A percentile compares a stretch with the other conserved stretches of the same genome.
These are phyloP conservation scores for Gymnoscopelus microlampas DNA, from an alignment of 2,797 vertebrate species.

Conservation along the genomic window DNA sequence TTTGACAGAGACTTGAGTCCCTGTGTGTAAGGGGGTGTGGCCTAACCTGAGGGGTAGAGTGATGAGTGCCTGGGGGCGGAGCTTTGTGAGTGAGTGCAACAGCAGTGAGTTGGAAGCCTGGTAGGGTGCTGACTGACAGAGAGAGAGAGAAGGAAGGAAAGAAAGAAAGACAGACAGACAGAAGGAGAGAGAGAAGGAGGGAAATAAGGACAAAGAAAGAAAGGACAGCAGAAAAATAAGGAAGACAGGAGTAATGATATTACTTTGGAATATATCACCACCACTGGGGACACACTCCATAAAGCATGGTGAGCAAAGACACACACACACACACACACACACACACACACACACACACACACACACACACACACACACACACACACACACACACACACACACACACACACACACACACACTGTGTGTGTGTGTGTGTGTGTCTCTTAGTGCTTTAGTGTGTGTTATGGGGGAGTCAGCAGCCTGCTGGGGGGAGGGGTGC, in stretches of 20 bases:
- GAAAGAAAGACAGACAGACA: slow-evolving; percentile 21
- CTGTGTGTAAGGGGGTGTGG: not conserved
- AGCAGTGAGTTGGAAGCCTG: slow-evolving; percentile 46
- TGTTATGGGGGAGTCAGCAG: slow-evolving; percentile 3
- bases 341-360: slow-evolving; percentile 7
- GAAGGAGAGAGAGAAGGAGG: not conserved
- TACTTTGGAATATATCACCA: slow-evolving; percentile 31
- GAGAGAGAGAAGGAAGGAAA: not conserved
- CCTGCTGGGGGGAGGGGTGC: slow-evolving; percentile 37
- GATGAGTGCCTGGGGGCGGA: slow-evolving; percentile 64
- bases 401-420: too few relatives aligned
- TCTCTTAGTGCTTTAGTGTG: too few relatives aligned
- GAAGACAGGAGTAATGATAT: slow-evolving; percentile 55
- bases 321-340: slow-evolving; percentile 8
- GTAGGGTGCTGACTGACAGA: slow-evolving; percentile 10
- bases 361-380: slow-evolving; percentile 17
- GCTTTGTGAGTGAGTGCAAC: slow-evolving; percentile 51
- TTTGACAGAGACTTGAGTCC: too few relatives aligned
- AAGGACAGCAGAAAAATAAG: slow-evolving; percentile 10
- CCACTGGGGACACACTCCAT: slow-evolving; percentile 33
- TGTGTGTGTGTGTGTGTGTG: too few relatives aligned
- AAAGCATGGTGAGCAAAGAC: slow-evolving; percentile 73
- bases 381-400: too few relatives aligned
- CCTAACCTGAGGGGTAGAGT: not conserved
- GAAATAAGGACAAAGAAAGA: slow-evolving; percentile 3